A percentile compares a stretch with the other conserved stretches of the same genome.
Evolutionary conservation across 2,113 vertebrate genomes (phyloP).

Genomic region (Choloepus hoffmanni): DNA sequence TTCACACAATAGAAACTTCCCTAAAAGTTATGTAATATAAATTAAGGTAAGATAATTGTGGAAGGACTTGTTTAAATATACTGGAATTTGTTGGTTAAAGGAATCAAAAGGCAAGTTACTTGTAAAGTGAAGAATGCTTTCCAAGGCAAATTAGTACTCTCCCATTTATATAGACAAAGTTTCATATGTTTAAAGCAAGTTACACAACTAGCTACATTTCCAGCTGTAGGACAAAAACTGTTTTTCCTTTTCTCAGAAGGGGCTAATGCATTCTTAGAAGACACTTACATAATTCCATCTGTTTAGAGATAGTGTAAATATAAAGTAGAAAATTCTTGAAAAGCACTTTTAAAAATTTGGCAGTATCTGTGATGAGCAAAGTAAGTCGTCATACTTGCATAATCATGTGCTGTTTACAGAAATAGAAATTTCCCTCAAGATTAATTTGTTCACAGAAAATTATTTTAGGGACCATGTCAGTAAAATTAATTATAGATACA

Average conservation of each 20-base stretch:
- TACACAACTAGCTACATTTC: neutral
- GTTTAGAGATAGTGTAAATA: neutral
- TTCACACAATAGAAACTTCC: neutral
- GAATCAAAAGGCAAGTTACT: neutral
- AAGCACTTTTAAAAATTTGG: conserved; percentile 44
- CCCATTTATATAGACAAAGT: neutral
- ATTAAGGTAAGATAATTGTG: neutral
- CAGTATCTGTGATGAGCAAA: neutral
- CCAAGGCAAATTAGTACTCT: neutral
- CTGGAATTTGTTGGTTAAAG: neutral
- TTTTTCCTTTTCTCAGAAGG: neutral
- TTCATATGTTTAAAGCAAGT: neutral
- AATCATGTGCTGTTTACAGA: neutral
- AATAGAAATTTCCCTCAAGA: conserved; percentile 3
- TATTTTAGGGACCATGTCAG: neutral
- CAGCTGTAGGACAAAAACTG: neutral
- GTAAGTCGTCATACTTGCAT: neutral
- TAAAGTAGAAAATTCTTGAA: conserved; percentile 58
- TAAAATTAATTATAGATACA: neutral
- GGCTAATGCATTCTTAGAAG: conserved; percentile 5
- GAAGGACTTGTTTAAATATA: neutral
- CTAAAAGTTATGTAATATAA: neutral
- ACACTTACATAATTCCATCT: conserved; percentile 58
- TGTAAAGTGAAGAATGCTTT: neutral
- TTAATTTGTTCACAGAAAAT: conserved; percentile 31